A percentile compares a stretch with the other conserved stretches of the same genome.
phyloP scores from a whole-genome alignment of 1,140 invertebrate genomes.

The Megalonaias nervosa region DNA sequence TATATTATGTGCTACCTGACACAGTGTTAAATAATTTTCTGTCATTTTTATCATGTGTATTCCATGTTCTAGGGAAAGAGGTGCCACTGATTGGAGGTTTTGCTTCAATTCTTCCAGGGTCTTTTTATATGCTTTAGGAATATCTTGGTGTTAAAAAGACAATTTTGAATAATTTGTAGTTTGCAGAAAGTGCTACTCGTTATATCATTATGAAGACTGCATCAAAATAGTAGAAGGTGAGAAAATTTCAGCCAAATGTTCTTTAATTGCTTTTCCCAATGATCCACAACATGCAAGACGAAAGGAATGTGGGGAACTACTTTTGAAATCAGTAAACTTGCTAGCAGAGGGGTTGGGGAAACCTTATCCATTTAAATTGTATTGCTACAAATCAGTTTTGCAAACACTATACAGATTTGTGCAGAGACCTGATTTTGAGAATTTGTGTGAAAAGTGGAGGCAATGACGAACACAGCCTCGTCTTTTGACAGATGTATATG shows the following conservation, averaged over 20 bases:
- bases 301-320: slow-evolving; percentile 3
- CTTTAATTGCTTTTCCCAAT: slow-evolving; percentile 15
- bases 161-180: slow-evolving; percentile 31
- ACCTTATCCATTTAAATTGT: slow-evolving; percentile 26
- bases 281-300: slow-evolving; percentile 5
- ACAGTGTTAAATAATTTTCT: not conserved
- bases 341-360: slow-evolving; percentile 1
- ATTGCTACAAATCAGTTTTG: slow-evolving; percentile 31
- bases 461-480: not conserved
- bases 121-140: slow-evolving; percentile 20
- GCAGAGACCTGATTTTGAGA: slow-evolving; percentile 18
- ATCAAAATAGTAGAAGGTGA: slow-evolving; percentile 17
- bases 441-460: slow-evolving; percentile 26
- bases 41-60: no score
- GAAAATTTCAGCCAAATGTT: slow-evolving; percentile 12
- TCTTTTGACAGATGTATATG: slow-evolving; percentile 32
- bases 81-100: not conserved
- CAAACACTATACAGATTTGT: slow-evolving; percentile 18
- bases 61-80: not conserved
- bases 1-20: slow-evolving; percentile 5
- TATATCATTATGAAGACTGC: slow-evolving; percentile 28
- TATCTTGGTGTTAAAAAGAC: slow-evolving; percentile 12
- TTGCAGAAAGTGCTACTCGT: slow-evolving; percentile 33
- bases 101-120: slow-evolving; percentile 11
- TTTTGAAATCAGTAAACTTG: slow-evolving; percentile 16